Percentiles rank a stretch among this genome's conserved stretches.
Evolutionary conservation across 2,113 vertebrate species (phyloP).

Genomic region (Vimba vimba): DNA sequence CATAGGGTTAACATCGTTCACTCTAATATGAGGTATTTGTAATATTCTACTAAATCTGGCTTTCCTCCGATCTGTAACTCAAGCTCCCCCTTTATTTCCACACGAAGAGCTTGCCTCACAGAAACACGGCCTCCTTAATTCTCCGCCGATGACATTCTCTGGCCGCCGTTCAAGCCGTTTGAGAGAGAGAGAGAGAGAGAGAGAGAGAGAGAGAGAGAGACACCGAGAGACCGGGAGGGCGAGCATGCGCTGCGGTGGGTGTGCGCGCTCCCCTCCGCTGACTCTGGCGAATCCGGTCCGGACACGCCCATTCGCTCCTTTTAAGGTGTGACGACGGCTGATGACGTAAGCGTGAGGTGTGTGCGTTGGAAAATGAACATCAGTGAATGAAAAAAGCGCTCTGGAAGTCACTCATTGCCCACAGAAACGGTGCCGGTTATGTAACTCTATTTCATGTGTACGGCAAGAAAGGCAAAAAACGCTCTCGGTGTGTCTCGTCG

Average conservation of each 20-base stretch:
- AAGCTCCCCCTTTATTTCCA: conserved; percentile 1
- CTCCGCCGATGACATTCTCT: conserved; percentile 49
- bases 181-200: neutral
- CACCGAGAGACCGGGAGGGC: neutral
- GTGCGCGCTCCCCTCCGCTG: conserved; percentile 30
- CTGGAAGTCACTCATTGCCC: conserved; percentile 63
- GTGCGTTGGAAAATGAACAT: conserved; percentile 67
- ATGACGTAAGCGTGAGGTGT: conserved; percentile 47
- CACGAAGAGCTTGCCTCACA: conserved; percentile 12
- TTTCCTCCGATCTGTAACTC: neutral
- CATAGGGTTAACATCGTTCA: neutral
- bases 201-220: too few species aligned
- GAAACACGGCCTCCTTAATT: conserved; percentile 34
- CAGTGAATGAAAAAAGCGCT: conserved; percentile 53
- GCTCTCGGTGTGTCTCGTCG: conserved; percentile 56
- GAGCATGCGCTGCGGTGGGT: neutral
- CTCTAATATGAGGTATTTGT: neutral
- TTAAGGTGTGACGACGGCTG: conserved; percentile 42
- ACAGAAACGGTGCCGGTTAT: conserved; percentile 73
- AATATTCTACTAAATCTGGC: neutral
- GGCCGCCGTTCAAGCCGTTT: neutral
- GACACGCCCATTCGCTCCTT: conserved; percentile 45
- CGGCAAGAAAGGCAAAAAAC: conserved; percentile 62
- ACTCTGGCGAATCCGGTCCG: conserved; percentile 44
- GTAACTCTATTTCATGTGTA: conserved; percentile 74